Evolutionary conservation across 2,113 vertebrate species (phyloP), one percentile per base, ranked within the genome.

Genomic region (Oplegnathus fasciatus): DNA sequence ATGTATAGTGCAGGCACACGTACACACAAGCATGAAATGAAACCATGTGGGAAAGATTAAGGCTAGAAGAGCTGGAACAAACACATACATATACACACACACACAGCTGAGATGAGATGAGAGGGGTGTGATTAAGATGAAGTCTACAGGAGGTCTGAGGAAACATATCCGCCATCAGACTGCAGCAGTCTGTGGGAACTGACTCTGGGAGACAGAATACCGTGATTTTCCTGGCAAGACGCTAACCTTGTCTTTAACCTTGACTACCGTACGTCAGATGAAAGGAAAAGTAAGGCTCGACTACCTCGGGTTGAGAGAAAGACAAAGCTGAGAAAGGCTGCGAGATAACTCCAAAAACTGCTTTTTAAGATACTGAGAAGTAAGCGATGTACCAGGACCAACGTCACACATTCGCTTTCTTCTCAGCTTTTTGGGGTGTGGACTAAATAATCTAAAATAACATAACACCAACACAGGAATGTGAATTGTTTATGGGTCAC

Each of bases 11-110:
- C 80, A 83, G 76, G 57, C 80, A 89, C 72, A 84, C 61, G 54
- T 61, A 91, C 80, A 86, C 80, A 89, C 74, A 77, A 60, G 86
- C 85, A 86, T 82, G 83, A 90, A 92, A 87, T 90, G 52, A 90
- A 84, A 84, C 52, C 91, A 94, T 92, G 86, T 91, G 93, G 93
- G 85, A 92, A 82, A 89, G 79, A 92, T 94, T 92, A 91, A 65
- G 68, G 54, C 72, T 48, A 18, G 76, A 86, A 82, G 79, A 85
- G 71, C 80, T 87, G 78, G 66, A 90, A 46, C 52, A 79, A 1
- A 69, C 40, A 66, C 32, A 55, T 11, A 37, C 26, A 48, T 75
- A 76, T 62, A 75, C 78, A 82, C 32, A 75, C 58, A 72, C 57
- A 55, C 82, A 75, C 85, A 85, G 64, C 57, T 77, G 62, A 69